Evolutionary conservation across 2,888 invertebrate genomes (phyloP), one percentile per base, ranked within the genome.

Genomic region (Cryptus armator): DNA sequence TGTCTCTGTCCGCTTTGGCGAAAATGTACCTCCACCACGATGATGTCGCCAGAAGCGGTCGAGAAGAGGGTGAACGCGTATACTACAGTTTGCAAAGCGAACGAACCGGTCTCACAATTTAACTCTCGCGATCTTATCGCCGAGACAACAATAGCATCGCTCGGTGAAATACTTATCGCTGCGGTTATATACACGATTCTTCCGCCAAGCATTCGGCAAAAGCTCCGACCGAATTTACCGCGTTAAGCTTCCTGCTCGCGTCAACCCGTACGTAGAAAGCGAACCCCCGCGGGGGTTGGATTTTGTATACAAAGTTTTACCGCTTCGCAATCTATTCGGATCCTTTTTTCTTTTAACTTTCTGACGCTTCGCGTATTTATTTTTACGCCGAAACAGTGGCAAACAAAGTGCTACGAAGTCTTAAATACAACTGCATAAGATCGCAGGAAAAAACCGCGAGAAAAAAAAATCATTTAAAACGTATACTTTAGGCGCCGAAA

Each of bases 101-200:
- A 14, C 59, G 74, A 51, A 14, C 16, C 67, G 76, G 51, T 64
- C 76, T 71, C 70, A 53, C 88, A 88, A 91, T 91, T 91, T 90
- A 91, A 87, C 91, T 89, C 87, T 56, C 77, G 37, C 37, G 91
- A 91, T 91, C 90, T 91, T 91, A 91, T 91, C 91, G 89, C 77
- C 46, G 84, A 83, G 91, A 90, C 90, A 90, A 91, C 91, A 91
- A 91, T 91, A 89, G 91, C 89, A 86, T 87, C 88, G 88, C 86
- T 86, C 86, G 86, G 86, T 90, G 90, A 88, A 91, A 91, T 90
- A 90, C 90, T 90, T 90, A 90, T 90, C 90, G 89, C 84, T 71
- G 62, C 71, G 67, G 70, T 32, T 29, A 14, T 62, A 56, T 56
- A 56, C 71, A 81, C 81, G 67, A 77, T 81, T 82, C 72, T 77